phyloP scores from a whole-genome alignment of 2,888 invertebrate species.

The Ochropacha duplaris region DNA sequence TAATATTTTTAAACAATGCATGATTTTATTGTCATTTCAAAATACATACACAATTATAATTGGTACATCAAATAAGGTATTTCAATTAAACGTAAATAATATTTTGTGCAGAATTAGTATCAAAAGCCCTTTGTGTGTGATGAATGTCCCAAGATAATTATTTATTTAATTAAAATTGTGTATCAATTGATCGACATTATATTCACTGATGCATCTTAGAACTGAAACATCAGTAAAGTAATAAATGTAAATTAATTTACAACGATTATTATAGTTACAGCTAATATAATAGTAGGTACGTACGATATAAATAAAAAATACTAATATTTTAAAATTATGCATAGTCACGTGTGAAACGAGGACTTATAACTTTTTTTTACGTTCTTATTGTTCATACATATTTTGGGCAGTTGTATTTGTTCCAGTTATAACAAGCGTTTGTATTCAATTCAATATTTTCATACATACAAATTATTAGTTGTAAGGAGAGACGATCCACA shows the following conservation, averaged over 20 bases:
- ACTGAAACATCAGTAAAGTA: conserved; percentile 61
- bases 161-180: conserved; percentile 79
- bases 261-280: conserved; percentile 43
- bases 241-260: conserved; percentile 42
- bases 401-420: conserved; percentile 38
- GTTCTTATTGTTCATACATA: conserved; percentile 33
- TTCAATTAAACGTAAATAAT: conserved; percentile 26
- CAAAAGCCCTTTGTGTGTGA: conserved; percentile 27
- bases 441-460: conserved; percentile 29
- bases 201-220: conserved; percentile 66
- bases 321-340: conserved; percentile 66
- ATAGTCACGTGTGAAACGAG: conserved; percentile 55
- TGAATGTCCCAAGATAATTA: too few species aligned
- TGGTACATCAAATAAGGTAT: conserved; percentile 54
- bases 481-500: conserved; percentile 15
- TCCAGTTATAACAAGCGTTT: conserved; percentile 24
- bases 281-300: conserved; percentile 23
- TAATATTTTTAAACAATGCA: conserved; percentile 59
- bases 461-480: conserved; percentile 36
- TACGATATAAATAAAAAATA: conserved; percentile 62
- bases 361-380: conserved; percentile 45
- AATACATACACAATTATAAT: conserved; percentile 80
- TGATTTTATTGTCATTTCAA: conserved; percentile 76
- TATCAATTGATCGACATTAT: conserved; percentile 62
- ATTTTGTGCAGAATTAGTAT: conserved; percentile 40